These are phyloP conservation scores for Girardia tigrina DNA, from an alignment of 2,888 invertebrate species.

Conservation along the genomic window DNA sequence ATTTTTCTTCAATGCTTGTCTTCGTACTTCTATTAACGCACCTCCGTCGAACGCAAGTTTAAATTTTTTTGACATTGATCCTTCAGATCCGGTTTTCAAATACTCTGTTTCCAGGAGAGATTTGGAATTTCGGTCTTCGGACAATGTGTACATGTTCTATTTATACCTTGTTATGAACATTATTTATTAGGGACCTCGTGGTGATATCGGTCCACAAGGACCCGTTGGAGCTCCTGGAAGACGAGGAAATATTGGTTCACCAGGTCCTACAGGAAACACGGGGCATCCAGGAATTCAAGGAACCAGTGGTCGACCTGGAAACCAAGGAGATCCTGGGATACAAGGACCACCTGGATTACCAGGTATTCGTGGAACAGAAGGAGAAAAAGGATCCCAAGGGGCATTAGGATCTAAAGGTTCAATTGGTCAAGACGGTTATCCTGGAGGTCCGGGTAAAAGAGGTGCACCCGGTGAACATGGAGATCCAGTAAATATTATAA, in stretches of 20 bases:
- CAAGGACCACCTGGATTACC: neutral
- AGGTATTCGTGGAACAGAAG: neutral
- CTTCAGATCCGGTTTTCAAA: no score
- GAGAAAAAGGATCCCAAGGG: neutral
- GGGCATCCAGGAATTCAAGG: conserved; percentile 25
- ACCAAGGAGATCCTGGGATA: conserved; percentile 5
- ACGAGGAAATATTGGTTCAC: neutral
- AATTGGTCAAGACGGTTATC: neutral
- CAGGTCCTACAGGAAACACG: neutral
- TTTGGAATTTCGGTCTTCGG: no score
- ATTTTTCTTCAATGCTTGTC: no score
- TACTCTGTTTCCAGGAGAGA: no score
- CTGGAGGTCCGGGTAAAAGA: conserved; percentile 8
- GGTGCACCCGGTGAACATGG: neutral
- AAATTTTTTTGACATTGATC: no score
- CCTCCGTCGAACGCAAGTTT: no score
- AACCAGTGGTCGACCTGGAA: conserved; percentile 25
- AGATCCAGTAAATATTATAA: neutral
- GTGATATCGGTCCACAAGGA: conserved; percentile 9
- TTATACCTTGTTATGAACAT: neutral
- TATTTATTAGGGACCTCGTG: neutral
- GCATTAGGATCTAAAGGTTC: neutral
- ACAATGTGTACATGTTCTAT: no score
- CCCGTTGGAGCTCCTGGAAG: neutral
- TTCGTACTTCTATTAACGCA: no score